Evolutionary conservation across 2,888 invertebrate genomes (phyloP), one percentile per base, ranked within the genome.

Genomic region (Andrena dorsata): DNA sequence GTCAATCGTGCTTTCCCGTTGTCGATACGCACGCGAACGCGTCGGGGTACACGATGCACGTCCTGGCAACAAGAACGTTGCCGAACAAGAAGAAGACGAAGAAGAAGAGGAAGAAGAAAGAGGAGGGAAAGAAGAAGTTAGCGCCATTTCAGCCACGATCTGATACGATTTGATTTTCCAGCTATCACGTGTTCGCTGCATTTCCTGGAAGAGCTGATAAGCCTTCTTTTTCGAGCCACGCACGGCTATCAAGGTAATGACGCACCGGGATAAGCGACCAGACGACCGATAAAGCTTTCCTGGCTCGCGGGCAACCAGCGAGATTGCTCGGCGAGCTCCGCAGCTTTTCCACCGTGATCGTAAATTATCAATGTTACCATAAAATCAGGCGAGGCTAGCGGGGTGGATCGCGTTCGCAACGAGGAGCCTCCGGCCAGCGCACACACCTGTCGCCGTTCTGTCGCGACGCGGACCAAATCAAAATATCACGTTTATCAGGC

Each of bases 131-230:
- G 53, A 49, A 26, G 8, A 28, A 49, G 28, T 76, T 70, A 81
- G 60, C 68, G 68, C 73, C 68, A 66, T 76, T 78, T 41, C 26
- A 30, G 60, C 32, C 7, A 35, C n/a, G 74, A 76, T 80, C 85
- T 49, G 77, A 72, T 75, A 86, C 51, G 66, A 72, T 75, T 74
- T 49, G 66, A 83, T 80, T 83, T 85, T 71, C 69, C 77, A 64
- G 30, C 64, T 70, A 76, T 80, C 76, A 61, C 66, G 61, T 30
- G 77, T 73, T 64, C 60, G 64, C 13, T 78, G 81, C 80, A 81
- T 80, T 86, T 86, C 88, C 86, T 72, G 78, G 84, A 71, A 81
- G 77, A 53, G 26, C 20, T 70, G 87, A 87, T 87, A 87, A 87
- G 81, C 71, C 63, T 73, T 79, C 64, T 75, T 76, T 75, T 51